Conservation (phyloP, 2,113 vertebrate genomes). For the Eira barbara region DNA sequence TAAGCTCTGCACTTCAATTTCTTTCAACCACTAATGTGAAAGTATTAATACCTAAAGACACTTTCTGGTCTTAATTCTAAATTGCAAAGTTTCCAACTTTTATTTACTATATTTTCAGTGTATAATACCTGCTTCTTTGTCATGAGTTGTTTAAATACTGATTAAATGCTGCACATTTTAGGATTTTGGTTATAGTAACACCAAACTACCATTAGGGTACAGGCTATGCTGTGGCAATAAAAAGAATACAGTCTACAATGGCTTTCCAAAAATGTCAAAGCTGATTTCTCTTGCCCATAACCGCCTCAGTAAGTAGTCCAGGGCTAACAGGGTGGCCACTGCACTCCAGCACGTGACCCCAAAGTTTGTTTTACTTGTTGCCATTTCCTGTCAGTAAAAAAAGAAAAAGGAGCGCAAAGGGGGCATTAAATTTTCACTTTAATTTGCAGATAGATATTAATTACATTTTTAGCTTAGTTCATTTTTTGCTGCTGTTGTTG, state of each 20-base stretch:
- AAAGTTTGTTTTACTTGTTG: not conserved
- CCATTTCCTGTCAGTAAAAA: not conserved
- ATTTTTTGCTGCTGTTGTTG: not conserved
- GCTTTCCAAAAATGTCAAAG: not conserved
- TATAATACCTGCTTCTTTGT: not conserved
- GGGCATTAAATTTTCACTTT: not conserved
- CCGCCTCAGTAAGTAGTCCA: not conserved
- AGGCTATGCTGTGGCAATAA: not conserved
- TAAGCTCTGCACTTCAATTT: not conserved
- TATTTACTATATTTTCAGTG: not conserved
- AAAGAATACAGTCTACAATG: not conserved
- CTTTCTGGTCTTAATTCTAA: not conserved
- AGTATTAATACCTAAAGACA: not conserved
- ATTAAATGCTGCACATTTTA: not conserved
- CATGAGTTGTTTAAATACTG: not conserved
- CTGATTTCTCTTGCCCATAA: not conserved
- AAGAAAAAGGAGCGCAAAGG: not conserved
- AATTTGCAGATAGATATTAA: not conserved
- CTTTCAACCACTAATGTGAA: not conserved
- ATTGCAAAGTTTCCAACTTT: not conserved
- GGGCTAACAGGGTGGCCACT: not conserved
- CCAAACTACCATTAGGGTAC: not conserved
- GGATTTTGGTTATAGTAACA: not conserved
- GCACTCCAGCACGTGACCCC: not conserved
- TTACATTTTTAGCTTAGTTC: not conserved